phyloP scores from a whole-genome alignment of 2,113 vertebrate species.

The Noturus placidus region DNA sequence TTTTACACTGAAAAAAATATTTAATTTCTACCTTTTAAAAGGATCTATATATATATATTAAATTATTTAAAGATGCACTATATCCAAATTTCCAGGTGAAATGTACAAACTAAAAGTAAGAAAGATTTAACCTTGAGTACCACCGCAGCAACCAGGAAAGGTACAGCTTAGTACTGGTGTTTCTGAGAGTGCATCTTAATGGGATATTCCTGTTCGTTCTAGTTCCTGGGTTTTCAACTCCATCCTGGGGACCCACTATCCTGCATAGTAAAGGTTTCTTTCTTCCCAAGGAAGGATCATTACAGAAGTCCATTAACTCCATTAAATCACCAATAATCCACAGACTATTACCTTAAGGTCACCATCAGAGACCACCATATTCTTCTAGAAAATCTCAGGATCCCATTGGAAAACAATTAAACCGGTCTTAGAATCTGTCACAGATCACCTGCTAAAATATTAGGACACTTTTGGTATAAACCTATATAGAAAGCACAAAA shows the following conservation, averaged over 20 bases:
- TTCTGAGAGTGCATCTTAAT: neutral
- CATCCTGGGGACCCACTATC: neutral
- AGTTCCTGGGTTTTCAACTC: neutral
- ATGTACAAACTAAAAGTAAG: neutral
- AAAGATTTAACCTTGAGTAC: neutral
- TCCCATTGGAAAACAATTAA: neutral
- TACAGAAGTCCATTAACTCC: neutral
- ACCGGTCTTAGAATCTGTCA: neutral
- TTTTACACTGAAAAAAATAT: neutral
- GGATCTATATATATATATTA: neutral
- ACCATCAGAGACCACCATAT: neutral
- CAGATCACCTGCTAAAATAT: conserved; percentile 10
- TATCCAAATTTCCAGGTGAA: neutral
- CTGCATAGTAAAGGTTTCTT: neutral
- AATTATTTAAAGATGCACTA: neutral
- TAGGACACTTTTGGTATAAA: neutral
- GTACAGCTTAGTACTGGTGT: neutral
- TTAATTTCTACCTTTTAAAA: neutral
- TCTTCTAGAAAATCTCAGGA: neutral
- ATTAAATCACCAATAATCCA: conserved; percentile 14
- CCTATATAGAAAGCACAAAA: neutral
- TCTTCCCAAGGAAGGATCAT: neutral
- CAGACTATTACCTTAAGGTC: conserved; percentile 15
- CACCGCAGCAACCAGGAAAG: neutral
- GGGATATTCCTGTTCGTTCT: neutral